A percentile compares a stretch with the other conserved stretches of the same genome.
Evolutionary conservation across 30 jellyfish, hydroid and myxozoan genomes (phyloP).

Genomic region (Morbakka virulenta): DNA sequence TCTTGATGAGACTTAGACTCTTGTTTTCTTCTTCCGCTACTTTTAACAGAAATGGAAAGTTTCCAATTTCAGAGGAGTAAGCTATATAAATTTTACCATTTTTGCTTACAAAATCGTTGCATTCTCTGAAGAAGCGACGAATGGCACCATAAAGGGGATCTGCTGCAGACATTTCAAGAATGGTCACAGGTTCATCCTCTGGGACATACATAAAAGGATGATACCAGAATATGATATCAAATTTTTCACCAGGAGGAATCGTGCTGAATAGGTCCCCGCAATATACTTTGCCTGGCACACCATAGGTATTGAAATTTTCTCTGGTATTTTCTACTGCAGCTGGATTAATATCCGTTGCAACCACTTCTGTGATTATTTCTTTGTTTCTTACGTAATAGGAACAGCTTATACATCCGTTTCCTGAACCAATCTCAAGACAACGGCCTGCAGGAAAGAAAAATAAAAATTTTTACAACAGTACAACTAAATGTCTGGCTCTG

Average conservation of each 20-base stretch:
- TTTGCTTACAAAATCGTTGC: neutral
- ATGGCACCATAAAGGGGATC: neutral
- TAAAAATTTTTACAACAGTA: too few relatives aligned
- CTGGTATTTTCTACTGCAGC: neutral
- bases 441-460: neutral
- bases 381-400: neutral
- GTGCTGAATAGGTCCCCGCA: neutral
- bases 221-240: neutral
- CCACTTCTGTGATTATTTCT: too few relatives aligned
- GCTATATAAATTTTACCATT: neutral
- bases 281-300: neutral
- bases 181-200: neutral
- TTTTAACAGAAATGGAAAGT: neutral
- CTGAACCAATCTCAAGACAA: neutral
- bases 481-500: too few relatives aligned
- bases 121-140: neutral
- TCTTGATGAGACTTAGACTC: neutral
- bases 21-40: neutral
- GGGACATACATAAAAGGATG: neutral
- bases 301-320: neutral
- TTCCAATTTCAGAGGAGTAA: neutral
- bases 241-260: neutral
- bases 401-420: neutral
- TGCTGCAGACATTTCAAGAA: neutral
- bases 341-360: neutral